Percentiles rank a stretch among this genome's conserved stretches.
phyloP scores from a whole-genome alignment of 2,797 vertebrate genomes.

The Tarsius wallacei region DNA sequence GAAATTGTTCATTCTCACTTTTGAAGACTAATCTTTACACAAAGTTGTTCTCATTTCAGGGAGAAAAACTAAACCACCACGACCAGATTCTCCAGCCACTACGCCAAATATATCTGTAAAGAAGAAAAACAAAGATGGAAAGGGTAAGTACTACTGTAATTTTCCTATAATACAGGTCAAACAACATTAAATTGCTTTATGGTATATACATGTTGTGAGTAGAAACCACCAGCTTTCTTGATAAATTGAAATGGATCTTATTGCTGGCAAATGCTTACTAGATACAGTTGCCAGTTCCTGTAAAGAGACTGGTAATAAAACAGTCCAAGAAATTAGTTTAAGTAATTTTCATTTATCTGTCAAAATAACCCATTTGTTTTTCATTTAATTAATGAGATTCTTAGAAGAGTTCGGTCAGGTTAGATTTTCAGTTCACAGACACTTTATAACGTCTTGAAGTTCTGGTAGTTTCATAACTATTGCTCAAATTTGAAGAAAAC shows the following conservation, averaged over 20 bases:
- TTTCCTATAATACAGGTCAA: neutral
- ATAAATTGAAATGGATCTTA: neutral
- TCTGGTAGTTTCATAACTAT: constrained; percentile 77
- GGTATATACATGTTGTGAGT: neutral
- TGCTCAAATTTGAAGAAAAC: constrained; percentile 67
- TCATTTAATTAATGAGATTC: constrained; percentile 48
- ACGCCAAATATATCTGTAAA: constrained; percentile 96
- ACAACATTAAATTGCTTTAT: neutral
- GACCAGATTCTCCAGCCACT: constrained; percentile 95
- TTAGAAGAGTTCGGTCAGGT: constrained; percentile 72
- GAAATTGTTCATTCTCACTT: constrained; percentile 26
- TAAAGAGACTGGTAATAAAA: constrained; percentile 55
- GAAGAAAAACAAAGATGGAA: constrained; percentile 97
- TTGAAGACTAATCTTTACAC: constrained; percentile 70
- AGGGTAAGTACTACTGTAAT: constrained; percentile 92
- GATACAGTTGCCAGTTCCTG: neutral
- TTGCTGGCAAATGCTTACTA: neutral
- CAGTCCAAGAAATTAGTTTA: neutral
- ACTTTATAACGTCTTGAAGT: constrained; percentile 75
- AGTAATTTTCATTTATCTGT: constrained; percentile 64
- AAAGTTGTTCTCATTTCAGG: constrained; percentile 91
- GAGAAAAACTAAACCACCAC: constrained; percentile 93
- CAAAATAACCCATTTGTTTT: constrained; percentile 60
- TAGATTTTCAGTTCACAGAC: constrained; percentile 68
- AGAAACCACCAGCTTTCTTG: constrained; percentile 28